Base-by-base conservation (phyloP, 2,888 invertebrate species). In the Leucophenga montana region DNA sequence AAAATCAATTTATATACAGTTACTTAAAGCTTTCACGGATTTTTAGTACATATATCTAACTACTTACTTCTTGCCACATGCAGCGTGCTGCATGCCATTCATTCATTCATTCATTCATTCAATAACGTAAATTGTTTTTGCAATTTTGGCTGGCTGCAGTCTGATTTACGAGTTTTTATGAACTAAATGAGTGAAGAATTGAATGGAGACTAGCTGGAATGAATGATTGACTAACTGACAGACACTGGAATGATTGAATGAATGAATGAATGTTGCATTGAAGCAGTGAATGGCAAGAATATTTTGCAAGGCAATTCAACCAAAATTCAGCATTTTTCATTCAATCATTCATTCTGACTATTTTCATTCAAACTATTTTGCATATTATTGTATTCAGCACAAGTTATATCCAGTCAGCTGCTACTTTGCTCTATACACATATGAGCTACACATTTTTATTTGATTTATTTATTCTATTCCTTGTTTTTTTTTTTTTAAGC, bases 1-100 rank as follows among this genome's bases (percentile, higher is more conserved):
- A 76, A 75, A 75, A 75, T 76, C 75, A 76, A 76, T 76, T 75
- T 76, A 72, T 72, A 69, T 75, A 70, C 72, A 72, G 71, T 72
- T 65, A 56, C 74, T 57, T 64, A 64, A 46, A 46, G n/a, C 62
- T 48, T 64, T 64, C 27, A 64, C n/a, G 39, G 22, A 56, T 56
- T 67, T 56, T 69, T 71, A 22, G 27, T 66, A 50, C 22, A 27
- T 31, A 68, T 68, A 59, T 22, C 69, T 71, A 68, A 72, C 39
- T 1, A 39, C 39, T 39, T 1, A 39, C 39, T 39, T 39, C 39
- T 8, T 39, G 11, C 39, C 39, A 39, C 39, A 33, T 33, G 33
- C 54, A 31, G 57, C 16, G 9, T n/a, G 11, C 18, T 46, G 11
- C 39, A 1, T 22, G 11, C 39, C 3, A 39, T 8, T 5, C 11